phyloP scores from a whole-genome alignment of 1,140 invertebrate species.

The Formica exsecta region DNA sequence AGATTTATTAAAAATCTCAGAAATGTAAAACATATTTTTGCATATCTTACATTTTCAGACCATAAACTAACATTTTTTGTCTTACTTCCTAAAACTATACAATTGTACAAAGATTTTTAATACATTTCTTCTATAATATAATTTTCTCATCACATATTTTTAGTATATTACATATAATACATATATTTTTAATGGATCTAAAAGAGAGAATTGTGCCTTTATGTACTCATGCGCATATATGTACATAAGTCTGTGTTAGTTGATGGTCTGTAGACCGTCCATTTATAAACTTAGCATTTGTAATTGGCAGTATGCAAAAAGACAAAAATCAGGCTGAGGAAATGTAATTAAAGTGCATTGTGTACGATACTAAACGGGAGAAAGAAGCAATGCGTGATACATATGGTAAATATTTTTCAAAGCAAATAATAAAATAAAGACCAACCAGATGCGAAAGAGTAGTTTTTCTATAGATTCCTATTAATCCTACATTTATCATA shows the following conservation, averaged over 20 bases:
- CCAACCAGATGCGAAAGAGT: constrained; percentile 43
- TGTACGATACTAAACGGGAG: constrained; percentile 57
- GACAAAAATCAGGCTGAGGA: constrained; percentile 20
- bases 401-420: constrained; percentile 60
- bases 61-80: constrained; percentile 84
- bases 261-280: constrained; percentile 84
- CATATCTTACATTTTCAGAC: constrained; percentile 80
- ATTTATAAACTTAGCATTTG: constrained; percentile 76
- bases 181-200: constrained; percentile 49
- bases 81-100: constrained; percentile 84
- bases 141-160: constrained; percentile 78
- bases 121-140: constrained; percentile 73
- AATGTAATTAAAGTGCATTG: constrained; percentile 36
- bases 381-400: constrained; percentile 36
- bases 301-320: constrained; percentile 74
- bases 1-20: constrained; percentile 71
- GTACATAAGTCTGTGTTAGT: constrained; percentile 81
- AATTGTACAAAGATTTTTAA: constrained; percentile 84
- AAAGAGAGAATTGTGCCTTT: constrained; percentile 24
- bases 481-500: constrained; percentile 67
- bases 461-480: constrained; percentile 45
- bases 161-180: constrained; percentile 56
- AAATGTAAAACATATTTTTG: constrained; percentile 65
- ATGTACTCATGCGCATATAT: constrained; percentile 31
- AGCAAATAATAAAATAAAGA: constrained; percentile 56